Base-by-base conservation (phyloP, 2,113 vertebrate species). In the Psittacara wagleri region DNA sequence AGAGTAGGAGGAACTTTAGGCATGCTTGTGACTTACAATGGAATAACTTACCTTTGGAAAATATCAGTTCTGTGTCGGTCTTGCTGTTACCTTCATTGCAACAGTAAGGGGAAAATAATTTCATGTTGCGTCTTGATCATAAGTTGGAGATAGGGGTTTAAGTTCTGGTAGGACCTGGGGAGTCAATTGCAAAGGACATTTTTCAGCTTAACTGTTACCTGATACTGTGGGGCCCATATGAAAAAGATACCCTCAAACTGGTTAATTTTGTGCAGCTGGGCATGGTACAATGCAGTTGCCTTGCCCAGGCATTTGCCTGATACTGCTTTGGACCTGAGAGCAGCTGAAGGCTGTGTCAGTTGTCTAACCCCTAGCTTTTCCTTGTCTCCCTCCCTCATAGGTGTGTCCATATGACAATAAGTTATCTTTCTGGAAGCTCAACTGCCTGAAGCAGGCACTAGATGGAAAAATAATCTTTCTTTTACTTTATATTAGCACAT, bases 61-160 rank as follows among this genome's bases (percentile, higher is more conserved):
- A 64, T 35, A 64, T 1, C 39, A 77, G 14, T 14, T 88, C 17
- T 19, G 11, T 52, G 29, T 33, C 3, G 3, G 13, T 0, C 0
- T 20, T 39, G 20, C 37, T 67, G 49, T 51, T 51, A 25, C 49
- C 13, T 51, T 51, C 49, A 9, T 51, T 51, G 49, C 49, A 15
- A 51, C 49, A 51, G 49, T 51, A 25, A 51, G 49, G 13, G 49
- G 49, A 25, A 51, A 51, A 27, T 51, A 27, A 51, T 25, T 61
- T 35, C 31, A 54, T 66, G 62, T 4, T 51, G 20, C 10, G 31
- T 35, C 41, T n/a, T 41, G 28, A 37, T 23, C 0, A 1, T 6
- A 6, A 51, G 10, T 22, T 69, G 23, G 33, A 89, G 49, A 17
- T 11, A 39, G 33, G 2, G 14, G 13, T 28, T 33, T 79, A 7